Base-by-base conservation (phyloP, 2,888 invertebrate genomes). In the Parelbella ahira region DNA sequence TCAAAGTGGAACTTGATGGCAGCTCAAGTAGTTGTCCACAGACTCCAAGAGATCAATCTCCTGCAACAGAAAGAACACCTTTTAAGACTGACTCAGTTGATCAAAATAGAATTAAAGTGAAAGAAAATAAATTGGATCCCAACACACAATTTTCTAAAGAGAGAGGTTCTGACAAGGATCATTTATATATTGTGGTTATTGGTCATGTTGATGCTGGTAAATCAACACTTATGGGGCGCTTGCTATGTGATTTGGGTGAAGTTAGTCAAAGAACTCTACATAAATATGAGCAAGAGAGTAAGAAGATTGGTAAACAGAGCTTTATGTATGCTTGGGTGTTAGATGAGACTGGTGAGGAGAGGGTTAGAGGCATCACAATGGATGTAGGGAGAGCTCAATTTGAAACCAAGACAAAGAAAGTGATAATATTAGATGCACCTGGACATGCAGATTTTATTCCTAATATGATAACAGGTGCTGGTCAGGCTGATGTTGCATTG, bases 361-460 rank as follows among this genome's bases (percentile, higher is more conserved):
- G 98, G 58, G 92, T 93, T 12, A 91, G 99, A 51, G 99, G 99
- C 6, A 98, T 99, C 33, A 99, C 99, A 1, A 99, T 99, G 97
- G 99, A 99, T 81, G 93, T 99, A 6, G 99, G 97, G 0, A 92
- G 95, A 56, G 95, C 95, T 7, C 93, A 94, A 54, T 97, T 99
- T 87, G 96, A 97, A 79, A 97, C 98, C 0, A 90, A 92, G 38
- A 91, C 92, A 1, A 97, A 97, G 82, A 87, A 86, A 75, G 91
- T 96, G 0, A 94, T 93, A 0, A 83, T 99, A 28, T 84, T 99
- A 43, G 99, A 99, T 89, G 98, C 99, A 13, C 99, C 99, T 0
- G 99, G 99, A 0, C 99, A 99, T 76, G 97, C 96, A 71, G 99
- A 99, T 75, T 99, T 99, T 68, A 99, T 99, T 67, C 99, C 99